A percentile compares a stretch with the other conserved stretches of the same genome.
phyloP scores from a whole-genome alignment of 2,113 vertebrate species.

The Murina feae region DNA sequence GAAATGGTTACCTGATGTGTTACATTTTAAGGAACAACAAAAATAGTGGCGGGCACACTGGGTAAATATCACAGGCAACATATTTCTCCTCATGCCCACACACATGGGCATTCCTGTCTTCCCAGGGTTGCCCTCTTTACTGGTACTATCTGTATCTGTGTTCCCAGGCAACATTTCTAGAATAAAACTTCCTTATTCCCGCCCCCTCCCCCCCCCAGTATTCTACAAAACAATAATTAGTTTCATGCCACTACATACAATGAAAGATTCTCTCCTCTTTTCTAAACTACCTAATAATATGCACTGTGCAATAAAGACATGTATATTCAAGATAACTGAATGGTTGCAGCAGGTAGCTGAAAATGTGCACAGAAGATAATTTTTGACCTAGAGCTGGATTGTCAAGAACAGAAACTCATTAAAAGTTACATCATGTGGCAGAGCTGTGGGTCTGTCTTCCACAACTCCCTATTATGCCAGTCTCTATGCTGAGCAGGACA shows the following conservation, averaged over 20 bases:
- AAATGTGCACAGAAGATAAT: neutral
- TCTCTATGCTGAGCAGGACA: neutral
- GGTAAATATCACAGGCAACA: fast-evolving
- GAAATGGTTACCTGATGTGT: neutral
- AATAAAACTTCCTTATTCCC: neutral
- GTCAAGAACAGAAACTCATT: neutral
- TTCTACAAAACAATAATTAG: neutral
- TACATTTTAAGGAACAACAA: neutral
- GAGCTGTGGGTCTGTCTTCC: neutral
- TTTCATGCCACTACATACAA: neutral
- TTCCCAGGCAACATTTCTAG: neutral
- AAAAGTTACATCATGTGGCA: fast-evolving
- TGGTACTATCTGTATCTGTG: neutral
- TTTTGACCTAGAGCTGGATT: neutral
- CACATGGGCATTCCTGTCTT: neutral
- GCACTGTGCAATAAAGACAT: neutral
- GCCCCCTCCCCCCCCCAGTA: neutral
- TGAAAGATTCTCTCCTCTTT: neutral
- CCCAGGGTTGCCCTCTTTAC: fast-evolving
- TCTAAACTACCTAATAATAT: neutral
- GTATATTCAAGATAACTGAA: neutral
- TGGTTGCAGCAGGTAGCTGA: neutral
- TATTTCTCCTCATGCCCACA: too few species aligned
- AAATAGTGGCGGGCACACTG: neutral
- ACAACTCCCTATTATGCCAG: fast-evolving